Percentiles rank a stretch among this genome's conserved stretches.
phyloP scores from a whole-genome alignment of 2,888 invertebrate species.

The Vandiemenella viatica region DNA sequence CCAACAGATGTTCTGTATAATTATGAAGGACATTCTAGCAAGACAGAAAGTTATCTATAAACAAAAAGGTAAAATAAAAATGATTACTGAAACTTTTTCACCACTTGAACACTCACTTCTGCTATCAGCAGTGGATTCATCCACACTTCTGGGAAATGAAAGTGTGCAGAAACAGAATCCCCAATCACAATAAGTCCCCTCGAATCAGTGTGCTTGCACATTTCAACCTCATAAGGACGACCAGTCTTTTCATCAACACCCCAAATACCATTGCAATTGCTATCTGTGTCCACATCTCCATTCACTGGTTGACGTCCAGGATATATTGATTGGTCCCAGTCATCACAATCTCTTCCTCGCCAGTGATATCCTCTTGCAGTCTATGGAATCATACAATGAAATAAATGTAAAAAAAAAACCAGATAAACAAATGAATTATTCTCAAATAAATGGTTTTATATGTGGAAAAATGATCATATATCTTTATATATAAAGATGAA shows the following conservation, averaged over 20 bases:
- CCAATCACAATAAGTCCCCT: conserved; percentile 23
- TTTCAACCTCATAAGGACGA: conserved; percentile 20
- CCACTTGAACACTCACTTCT: conserved; percentile 23
- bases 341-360: conserved; percentile 25
- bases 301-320: conserved; percentile 21
- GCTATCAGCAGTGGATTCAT: conserved; percentile 26
- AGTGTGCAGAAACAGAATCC: conserved; percentile 36
- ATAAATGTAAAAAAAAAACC: too few relatives aligned
- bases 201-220: conserved; percentile 20
- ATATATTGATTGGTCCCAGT: conserved; percentile 20
- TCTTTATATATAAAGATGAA: too few relatives aligned
- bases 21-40: conserved; percentile 26
- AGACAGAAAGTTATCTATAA: conserved; percentile 11
- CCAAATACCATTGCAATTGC: conserved; percentile 25
- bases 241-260: conserved; percentile 20
- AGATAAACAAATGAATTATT: too few relatives aligned
- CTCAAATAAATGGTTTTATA: too few relatives aligned
- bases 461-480: too few relatives aligned
- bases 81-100: too few relatives aligned
- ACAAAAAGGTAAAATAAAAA: background rate
- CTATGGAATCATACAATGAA: too few relatives aligned
- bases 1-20: conserved; percentile 27
- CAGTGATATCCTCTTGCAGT: conserved; percentile 23
- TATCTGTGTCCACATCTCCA: conserved; percentile 20
- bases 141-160: conserved; percentile 33